Percentiles rank a stretch among this genome's conserved stretches.
Evolutionary conservation across 2,888 invertebrate genomes (phyloP).

Genomic region (Drosophila anceps): DNA sequence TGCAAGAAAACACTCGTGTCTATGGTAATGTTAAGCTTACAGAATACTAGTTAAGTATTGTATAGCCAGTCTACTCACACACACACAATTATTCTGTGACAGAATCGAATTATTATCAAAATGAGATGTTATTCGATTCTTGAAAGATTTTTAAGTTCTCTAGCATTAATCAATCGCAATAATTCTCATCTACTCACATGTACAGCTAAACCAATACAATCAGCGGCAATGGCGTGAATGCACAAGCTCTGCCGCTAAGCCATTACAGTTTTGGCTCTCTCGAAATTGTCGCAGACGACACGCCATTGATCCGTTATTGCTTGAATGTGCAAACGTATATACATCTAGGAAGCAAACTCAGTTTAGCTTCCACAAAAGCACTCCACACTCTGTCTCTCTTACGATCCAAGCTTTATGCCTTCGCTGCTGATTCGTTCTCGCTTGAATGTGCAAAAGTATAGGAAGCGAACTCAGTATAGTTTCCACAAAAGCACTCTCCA

Average conservation of each 20-base stretch:
- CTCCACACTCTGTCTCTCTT: no score
- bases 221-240: neutral
- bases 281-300: neutral
- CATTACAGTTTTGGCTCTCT: neutral
- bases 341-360: no score
- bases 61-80: neutral
- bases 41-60: neutral
- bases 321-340: no score
- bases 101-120: neutral
- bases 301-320: conserved; percentile 1
- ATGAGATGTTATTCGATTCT: neutral
- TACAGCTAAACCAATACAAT: no score
- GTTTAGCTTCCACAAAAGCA: no score
- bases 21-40: neutral
- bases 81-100: neutral
- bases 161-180: neutral
- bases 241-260: neutral
- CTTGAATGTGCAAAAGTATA: neutral
- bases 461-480: neutral
- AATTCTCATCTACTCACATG: neutral
- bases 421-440: no score
- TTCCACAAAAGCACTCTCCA: no score
- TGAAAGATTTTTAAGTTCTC: conserved; percentile 16
- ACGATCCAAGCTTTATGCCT: no score
- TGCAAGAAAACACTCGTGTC: no score